These are phyloP conservation scores for Anguilla japonica DNA, from an alignment of 2,113 vertebrate genomes.

Conservation along the genomic window DNA sequence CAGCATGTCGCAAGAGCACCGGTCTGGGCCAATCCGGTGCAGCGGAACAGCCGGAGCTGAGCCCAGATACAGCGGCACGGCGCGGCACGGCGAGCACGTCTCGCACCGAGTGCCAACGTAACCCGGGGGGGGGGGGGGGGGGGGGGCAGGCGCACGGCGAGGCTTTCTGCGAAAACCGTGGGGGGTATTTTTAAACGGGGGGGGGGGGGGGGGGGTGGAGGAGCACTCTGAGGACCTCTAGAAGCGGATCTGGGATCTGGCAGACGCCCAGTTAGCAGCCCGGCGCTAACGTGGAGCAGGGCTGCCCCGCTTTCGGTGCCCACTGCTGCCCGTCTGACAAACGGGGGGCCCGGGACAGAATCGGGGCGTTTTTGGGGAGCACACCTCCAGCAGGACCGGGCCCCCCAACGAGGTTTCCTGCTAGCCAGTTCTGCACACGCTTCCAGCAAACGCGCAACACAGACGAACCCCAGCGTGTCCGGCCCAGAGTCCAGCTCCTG, in stretches of 20 bases:
- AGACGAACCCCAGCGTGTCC: too few relatives aligned
- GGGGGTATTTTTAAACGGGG: conserved; percentile 16
- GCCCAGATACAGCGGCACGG: background rate
- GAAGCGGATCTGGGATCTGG: background rate
- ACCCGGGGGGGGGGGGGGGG: too few relatives aligned
- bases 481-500: too few relatives aligned
- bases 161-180: background rate
- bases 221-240: background rate
- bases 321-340: background rate
- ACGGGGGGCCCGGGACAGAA: background rate
- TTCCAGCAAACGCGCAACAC: too few relatives aligned
- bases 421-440: too few relatives aligned
- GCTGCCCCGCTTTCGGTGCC: background rate
- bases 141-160: background rate
- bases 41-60: background rate
- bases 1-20: too few relatives aligned
- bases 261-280: background rate
- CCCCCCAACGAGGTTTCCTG: too few relatives aligned
- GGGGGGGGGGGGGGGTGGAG: background rate
- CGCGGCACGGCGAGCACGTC: too few relatives aligned
- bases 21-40: background rate
- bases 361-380: too few relatives aligned
- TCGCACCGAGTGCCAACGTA: too few relatives aligned
- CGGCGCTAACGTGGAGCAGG: background rate
- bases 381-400: too few relatives aligned